Evolutionary conservation across 2,113 vertebrate species (phyloP), one percentile per base, ranked within the genome.

Genomic region (Siphamia tubifer): DNA sequence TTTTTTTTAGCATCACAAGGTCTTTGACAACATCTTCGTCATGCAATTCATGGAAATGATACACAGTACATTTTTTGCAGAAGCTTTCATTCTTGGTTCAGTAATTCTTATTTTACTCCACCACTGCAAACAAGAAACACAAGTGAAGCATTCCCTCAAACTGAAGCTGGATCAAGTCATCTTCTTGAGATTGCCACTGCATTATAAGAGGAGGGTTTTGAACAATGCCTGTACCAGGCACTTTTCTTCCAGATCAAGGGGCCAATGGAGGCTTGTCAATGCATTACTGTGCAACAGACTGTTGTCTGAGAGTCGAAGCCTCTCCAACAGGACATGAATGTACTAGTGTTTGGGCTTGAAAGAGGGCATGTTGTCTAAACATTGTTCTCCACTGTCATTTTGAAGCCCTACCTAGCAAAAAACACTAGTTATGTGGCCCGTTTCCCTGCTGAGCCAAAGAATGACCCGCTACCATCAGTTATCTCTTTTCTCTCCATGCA

Each of bases 371-470:
- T 61, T 47, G 34, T 74, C 38, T 43, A 16, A 71, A 79, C 68
- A 51, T 63, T 42, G 38, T 52, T 56, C 56, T 81, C 40, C 17
- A 9, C 45, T 61, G 72, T 74, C 66, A 56, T 53, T 53, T 68
- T 60, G 56, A 72, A 68, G 74, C 72, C 77, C 69, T 62, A 25
- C 66, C 55, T 68, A 58, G 81, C 74, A 61, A 77, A 82, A 60
- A 74, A 53, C 75, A 81, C 63, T 74, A 82, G 80, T 80, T 58
- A 42, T 55, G 70, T 78, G 81, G 78, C 81, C 79, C 66, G 6
- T 81, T 75, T 56, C 57, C 80, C 60, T 63, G 74, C 82, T 85
- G 87, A 86, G 87, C 89, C 89, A 91, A 91, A 91, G 86, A 91
- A 84, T 57, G 86, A 85, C 65, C 74, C 63, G 40, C 23, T 68